Evolutionary conservation across 2,113 vertebrate genomes (phyloP).

Genomic region (Synodontis membranacea): DNA sequence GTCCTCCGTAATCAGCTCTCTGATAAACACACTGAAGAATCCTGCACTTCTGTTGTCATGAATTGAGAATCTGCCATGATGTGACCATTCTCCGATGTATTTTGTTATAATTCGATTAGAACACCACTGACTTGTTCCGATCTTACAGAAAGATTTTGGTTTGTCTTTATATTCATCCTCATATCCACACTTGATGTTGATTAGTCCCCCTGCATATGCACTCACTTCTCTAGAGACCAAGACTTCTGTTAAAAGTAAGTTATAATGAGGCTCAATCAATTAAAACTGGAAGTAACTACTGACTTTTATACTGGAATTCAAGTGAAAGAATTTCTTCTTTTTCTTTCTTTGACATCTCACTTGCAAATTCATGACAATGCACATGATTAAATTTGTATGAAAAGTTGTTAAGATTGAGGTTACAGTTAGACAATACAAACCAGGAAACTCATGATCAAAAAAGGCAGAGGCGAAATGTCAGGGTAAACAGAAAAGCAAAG

Average conservation of each 20-base stretch:
- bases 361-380: neutral
- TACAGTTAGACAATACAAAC: too few relatives aligned
- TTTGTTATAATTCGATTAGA: neutral
- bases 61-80: too few relatives aligned
- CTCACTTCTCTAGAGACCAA: neutral
- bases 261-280: neutral
- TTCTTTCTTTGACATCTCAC: neutral
- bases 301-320: neutral
- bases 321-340: neutral
- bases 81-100: too few relatives aligned
- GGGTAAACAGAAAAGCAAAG: too few relatives aligned
- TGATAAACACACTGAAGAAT: too few relatives aligned
- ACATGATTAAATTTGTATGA: too few relatives aligned
- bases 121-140: neutral
- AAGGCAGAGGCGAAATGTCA: too few relatives aligned
- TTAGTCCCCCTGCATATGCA: constrained; percentile 3
- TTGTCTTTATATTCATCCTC: constrained; percentile 36
- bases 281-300: neutral
- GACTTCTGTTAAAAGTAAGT: neutral
- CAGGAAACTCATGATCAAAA: neutral
- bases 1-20: too few relatives aligned
- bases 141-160: constrained; percentile 17
- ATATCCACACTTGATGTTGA: constrained; percentile 31
- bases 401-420: too few relatives aligned
- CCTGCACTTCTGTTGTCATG: too few relatives aligned